Base-by-base conservation (phyloP, 2,888 invertebrate genomes). In the Trissolcus brochymenae region DNA sequence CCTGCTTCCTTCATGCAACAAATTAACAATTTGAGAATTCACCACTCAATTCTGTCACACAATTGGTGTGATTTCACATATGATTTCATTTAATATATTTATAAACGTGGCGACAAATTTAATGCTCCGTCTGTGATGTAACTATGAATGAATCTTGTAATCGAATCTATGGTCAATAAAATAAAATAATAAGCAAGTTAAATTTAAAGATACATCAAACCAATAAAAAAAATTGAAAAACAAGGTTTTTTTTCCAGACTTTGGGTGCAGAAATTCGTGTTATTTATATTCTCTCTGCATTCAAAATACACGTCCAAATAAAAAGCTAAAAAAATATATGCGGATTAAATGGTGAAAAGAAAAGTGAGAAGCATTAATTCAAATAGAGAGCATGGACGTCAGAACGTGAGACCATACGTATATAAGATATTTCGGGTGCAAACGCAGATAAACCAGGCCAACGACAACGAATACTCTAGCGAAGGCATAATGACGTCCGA, bases 391-490 rank as follows among this genome's bases (percentile, higher is more conserved):
- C 49, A 62, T 17, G 56, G 66, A 70, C 67, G 40, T 74, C 82
- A 81, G 82, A 80, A 81, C 81, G 80, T 82, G 83, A 82, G 83
- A 83, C 85, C 84, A 84, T 84, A 87, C 84, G 25, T 25, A 85
- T 85, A 79, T 72, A 82, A 84, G 84, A 86, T 86, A 87, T 86
- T 87, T 87, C 85, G 82, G 86, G 85, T 85, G 76, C 84, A 82
- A 82, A 79, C 84, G 82, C 81, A 84, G 85, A 86, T 86, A 87
- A 87, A 86, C 86, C 86, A 87, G 87, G 87, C 86, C 87, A 87
- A 86, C 86, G 50, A 21, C 79, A 73, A 65, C 81, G 81, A 78
- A 72, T 82, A 80, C 79, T 70, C 41, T 74, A 49, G 29, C 53
- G 64, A 21, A 16, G 51, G 6, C 60, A 46, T 25, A 54, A 17